phyloP scores from a whole-genome alignment of 1,140 invertebrate genomes.

The Leptinotarsa defecta region DNA sequence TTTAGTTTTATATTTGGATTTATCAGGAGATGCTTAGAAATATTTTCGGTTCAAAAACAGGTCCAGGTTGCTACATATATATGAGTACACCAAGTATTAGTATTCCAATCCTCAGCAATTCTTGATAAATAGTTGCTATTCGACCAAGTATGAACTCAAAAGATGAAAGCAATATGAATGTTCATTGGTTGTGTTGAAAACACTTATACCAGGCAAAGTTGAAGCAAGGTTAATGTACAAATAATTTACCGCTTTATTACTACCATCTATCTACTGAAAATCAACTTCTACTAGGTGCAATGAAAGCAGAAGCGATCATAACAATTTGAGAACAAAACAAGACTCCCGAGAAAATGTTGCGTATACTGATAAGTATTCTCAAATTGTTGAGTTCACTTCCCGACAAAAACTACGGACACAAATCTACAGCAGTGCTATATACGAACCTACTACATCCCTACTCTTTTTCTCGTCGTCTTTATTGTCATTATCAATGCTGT shows the following conservation, averaged over 20 bases:
- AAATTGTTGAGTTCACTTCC: conserved; percentile 1
- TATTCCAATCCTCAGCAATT: no score
- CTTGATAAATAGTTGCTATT: no score
- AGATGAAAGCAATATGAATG: no score
- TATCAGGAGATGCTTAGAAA: no score
- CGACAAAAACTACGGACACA: conserved; percentile 14
- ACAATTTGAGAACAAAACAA: not conserved
- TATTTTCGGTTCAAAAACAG: no score
- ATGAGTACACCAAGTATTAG: no score
- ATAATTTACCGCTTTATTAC: conserved; percentile 14
- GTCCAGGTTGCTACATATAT: no score
- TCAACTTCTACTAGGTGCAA: conserved; percentile 26
- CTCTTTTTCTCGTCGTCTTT: conserved; percentile 11
- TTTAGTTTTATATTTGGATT: no score
- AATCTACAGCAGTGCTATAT: conserved; percentile 1
- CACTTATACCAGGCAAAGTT: no score
- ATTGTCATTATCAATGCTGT: conserved; percentile 8
- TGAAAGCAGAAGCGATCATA: conserved; percentile 18
- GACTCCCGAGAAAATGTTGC: not conserved
- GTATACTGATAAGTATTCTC: not conserved
- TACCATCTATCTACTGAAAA: conserved; percentile 27
- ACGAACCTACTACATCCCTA: conserved; percentile 23
- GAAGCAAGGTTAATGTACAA: conserved; percentile 1
- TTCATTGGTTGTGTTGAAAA: no score
- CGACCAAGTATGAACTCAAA: no score